These are phyloP conservation scores for Monochamus saltuarius DNA, from an alignment of 1,140 invertebrate genomes.

Conservation along the genomic window DNA sequence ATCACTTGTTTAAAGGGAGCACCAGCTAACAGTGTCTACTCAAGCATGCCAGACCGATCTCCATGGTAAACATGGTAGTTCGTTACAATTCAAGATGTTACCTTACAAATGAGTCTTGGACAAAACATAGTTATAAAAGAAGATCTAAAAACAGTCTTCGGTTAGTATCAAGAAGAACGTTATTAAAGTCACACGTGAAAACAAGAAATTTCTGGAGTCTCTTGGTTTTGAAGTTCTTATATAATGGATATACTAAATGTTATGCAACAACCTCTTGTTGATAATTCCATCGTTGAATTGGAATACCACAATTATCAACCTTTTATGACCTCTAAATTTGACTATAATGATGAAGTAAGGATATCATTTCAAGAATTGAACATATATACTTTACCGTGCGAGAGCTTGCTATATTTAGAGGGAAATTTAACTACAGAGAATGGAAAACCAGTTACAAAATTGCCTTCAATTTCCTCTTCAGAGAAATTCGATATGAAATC, in stretches of 20 bases:
- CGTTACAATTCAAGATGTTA: too few species aligned
- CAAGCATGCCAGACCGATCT: too few species aligned
- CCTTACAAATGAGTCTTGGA: too few species aligned
- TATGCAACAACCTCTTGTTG: constrained; percentile 4
- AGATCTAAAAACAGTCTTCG: too few species aligned
- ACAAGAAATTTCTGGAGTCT: constrained; percentile 17
- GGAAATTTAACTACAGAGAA: constrained; percentile 30
- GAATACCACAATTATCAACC: constrained; percentile 14
- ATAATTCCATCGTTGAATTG: constrained; percentile 8
- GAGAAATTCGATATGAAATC: constrained; percentile 54
- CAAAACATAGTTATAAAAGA: too few species aligned
- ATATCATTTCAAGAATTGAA: constrained; percentile 17
- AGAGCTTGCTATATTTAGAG: constrained; percentile 28
- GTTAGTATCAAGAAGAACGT: constrained; percentile 12
- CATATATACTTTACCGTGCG: constrained; percentile 16
- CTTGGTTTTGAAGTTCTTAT: constrained; percentile 18
- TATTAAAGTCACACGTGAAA: constrained; percentile 10
- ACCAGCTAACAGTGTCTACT: too few species aligned
- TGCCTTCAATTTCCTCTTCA: constrained; percentile 50
- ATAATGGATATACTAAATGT: constrained; percentile 26
- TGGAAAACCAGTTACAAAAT: constrained; percentile 24
- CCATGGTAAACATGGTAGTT: too few species aligned
- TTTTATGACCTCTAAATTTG: constrained; percentile 4
- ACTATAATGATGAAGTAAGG: constrained; percentile 15
- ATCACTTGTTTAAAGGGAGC: too few species aligned